Base-by-base conservation (phyloP, 1,140 invertebrate species). In the Choristoneura fumiferana region DNA sequence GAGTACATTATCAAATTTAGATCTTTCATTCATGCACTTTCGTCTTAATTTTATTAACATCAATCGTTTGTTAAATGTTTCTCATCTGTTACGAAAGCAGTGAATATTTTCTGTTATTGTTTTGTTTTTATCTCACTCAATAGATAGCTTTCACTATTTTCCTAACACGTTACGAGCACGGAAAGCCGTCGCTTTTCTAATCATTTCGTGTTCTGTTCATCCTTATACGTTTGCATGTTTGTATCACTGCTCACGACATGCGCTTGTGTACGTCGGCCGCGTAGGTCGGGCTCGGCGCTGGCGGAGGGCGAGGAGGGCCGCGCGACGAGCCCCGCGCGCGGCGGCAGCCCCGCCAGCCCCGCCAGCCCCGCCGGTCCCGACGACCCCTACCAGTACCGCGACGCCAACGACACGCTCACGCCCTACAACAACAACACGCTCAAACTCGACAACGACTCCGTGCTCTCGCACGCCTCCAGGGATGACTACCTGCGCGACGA, bases 371-470 rank as follows among this genome's bases (percentile, higher is more conserved):
- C 75, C 63, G 88, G 86, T 65, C 87, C 87, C 34, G 76, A 87
- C 65, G 84, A 86, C 62, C 72, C 76, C n/a, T 88, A 87, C 49
- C 60, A 60, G 15, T 83, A 86, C 69, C 68, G 71, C 8, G 72
- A 79, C 71, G 65, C 67, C 35, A 63, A 81, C 45, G 78, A 79
- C 54, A 69, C 71, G 9, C 57, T 71, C 40, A 63, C 78, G 45
- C 81, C 81, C 0, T 89, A 85, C 68, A 89, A 90, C 69, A 89
- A 89, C 71, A 89, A 89, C 65, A 86, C 81, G 29, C 65, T 89
- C 43, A 90, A 90, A 65, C 75, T 89, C 12, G 89, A 90, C 65
- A 80, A 80, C 61, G 89, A 90, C 54, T 87, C 85, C 40, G 81
- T 84, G 59, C 79, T 88, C 74, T 89, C 89, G 8, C 84, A 86